phyloP scores from a whole-genome alignment of 2,888 invertebrate species.

The Amiota mariae region DNA sequence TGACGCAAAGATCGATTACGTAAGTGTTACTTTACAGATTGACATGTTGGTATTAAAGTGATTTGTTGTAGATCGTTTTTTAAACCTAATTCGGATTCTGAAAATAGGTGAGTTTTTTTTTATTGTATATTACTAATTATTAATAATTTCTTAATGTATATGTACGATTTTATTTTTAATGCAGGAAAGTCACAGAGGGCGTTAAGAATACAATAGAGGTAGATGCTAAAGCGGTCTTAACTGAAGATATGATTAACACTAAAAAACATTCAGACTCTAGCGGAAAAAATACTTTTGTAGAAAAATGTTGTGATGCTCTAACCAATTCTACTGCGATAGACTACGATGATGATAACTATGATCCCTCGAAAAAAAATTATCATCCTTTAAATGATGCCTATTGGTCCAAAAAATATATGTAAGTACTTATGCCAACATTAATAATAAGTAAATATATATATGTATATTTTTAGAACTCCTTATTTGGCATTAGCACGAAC shows the following conservation, averaged over 20 bases:
- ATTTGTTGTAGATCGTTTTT: conserved; percentile 50
- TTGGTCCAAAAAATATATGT: conserved; percentile 84
- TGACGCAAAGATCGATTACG: conserved; percentile 54
- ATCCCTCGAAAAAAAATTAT: conserved; percentile 83
- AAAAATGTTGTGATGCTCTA: background rate
- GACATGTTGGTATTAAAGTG: too few relatives aligned
- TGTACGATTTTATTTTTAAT: background rate
- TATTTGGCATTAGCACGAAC: conserved; percentile 94
- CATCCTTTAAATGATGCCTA: conserved; percentile 88
- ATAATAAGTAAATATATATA: conserved; percentile 19
- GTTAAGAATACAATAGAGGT: conserved; percentile 29
- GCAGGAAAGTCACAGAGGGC: background rate
- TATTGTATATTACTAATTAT: background rate
- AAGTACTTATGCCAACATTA: conserved; percentile 45
- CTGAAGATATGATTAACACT: conserved; percentile 32
- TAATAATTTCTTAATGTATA: background rate
- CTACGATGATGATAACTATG: conserved; percentile 75
- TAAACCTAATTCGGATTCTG: conserved; percentile 46
- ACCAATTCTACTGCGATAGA: conserved; percentile 20
- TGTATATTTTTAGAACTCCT: conserved; percentile 80
- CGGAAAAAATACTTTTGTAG: conserved; percentile 34
- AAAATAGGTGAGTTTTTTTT: background rate
- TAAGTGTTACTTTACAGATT: conserved; percentile 33
- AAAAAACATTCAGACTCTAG: conserved; percentile 31
- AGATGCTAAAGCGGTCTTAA: conserved; percentile 15